These are phyloP conservation scores for Odontocolon sp. DNA, from an alignment of 2,888 invertebrate species.

Conservation along the genomic window DNA sequence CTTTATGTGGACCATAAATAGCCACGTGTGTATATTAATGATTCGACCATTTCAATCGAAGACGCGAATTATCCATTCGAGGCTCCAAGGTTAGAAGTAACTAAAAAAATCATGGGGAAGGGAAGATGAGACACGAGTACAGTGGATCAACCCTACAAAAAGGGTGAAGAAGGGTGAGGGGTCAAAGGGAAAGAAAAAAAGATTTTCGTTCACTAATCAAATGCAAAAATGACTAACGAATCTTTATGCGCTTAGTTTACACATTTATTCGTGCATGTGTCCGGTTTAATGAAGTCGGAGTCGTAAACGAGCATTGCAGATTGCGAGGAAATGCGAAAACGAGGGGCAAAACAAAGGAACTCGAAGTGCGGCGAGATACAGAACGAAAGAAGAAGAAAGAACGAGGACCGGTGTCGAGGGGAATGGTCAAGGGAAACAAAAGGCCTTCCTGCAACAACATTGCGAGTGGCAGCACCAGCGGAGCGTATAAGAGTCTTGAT, in stretches of 20 bases:
- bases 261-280: not conserved
- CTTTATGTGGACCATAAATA: no score
- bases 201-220: conserved; percentile 9
- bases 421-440: conserved; percentile 50
- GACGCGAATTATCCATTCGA: not conserved
- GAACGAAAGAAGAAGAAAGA: conserved; percentile 17
- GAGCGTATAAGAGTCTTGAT: conserved; percentile 28
- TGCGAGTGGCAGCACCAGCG: conserved; percentile 2
- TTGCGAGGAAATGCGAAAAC: conserved; percentile 68
- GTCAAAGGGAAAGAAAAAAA: not conserved
- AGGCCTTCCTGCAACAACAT: conserved; percentile 18
- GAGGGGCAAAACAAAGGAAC: conserved; percentile 71
- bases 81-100: not conserved
- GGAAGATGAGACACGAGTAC: no score
- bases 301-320: conserved; percentile 45
- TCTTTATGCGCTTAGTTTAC: not conserved
- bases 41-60: not conserved
- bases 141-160: no score
- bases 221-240: conserved; percentile 12
- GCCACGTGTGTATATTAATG: no score
- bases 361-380: conserved; percentile 52
- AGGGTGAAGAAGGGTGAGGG: no score
- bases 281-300: conserved; percentile 3
- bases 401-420: not conserved
- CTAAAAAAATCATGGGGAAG: no score